Conservation (phyloP, 2,888 invertebrate species). For the Parnassius mnemosyne region DNA sequence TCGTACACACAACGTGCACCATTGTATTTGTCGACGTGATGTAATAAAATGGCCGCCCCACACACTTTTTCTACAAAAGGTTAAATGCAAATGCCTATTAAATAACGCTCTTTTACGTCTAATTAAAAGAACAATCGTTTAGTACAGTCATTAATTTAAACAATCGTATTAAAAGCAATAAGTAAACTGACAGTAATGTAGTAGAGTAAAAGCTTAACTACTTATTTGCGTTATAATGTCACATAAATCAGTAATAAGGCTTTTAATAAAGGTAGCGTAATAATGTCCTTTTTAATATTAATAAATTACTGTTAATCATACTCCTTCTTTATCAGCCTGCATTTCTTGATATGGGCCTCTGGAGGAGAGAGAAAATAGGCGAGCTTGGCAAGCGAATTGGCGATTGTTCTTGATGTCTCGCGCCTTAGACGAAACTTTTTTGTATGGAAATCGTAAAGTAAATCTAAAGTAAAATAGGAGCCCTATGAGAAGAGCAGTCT, state of each 20-base stretch:
- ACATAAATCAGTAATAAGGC: slow-evolving; percentile 11
- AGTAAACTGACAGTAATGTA: slow-evolving; percentile 24
- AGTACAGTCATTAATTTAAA: slow-evolving; percentile 21
- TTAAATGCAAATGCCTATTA: slow-evolving; percentile 34
- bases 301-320: too few relatives aligned
- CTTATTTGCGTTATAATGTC: slow-evolving; percentile 8
- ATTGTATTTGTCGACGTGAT: slow-evolving; percentile 48
- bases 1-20: slow-evolving; percentile 36
- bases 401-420: too few relatives aligned
- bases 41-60: slow-evolving; percentile 42
- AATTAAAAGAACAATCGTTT: slow-evolving; percentile 30
- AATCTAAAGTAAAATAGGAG: too few relatives aligned
- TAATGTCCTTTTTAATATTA: too few relatives aligned
- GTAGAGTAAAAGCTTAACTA: slow-evolving; percentile 10
- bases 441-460: too few relatives aligned
- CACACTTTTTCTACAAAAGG: slow-evolving; percentile 30
- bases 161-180: background rate
- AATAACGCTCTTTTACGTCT: slow-evolving; percentile 31
- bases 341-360: too few relatives aligned
- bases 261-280: too few relatives aligned
- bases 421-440: too few relatives aligned
- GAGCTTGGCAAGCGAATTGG: too few relatives aligned
- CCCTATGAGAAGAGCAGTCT: too few relatives aligned
- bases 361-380: too few relatives aligned
- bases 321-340: too few relatives aligned